phyloP scores from a whole-genome alignment of 1,140 invertebrate genomes.

The Papilio aristodemus region DNA sequence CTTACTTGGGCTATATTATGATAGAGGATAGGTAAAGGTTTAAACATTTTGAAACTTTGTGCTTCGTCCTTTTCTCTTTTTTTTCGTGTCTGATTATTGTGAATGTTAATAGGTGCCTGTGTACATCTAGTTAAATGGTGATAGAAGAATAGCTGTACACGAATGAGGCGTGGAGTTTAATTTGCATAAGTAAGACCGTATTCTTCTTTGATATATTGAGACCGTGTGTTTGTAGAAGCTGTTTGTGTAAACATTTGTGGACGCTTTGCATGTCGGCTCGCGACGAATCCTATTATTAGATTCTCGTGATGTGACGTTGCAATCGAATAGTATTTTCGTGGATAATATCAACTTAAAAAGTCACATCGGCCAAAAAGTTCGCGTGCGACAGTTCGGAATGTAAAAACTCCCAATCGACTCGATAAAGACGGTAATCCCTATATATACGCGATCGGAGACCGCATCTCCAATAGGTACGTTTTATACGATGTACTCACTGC shows the following conservation, averaged over 20 bases:
- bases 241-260: slow-evolving; percentile 1
- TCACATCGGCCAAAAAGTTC: slow-evolving; percentile 50
- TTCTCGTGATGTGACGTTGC: slow-evolving; percentile 10
- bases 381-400: slow-evolving; percentile 57
- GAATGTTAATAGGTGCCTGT: too few species aligned
- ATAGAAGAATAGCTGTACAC: too few species aligned
- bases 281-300: slow-evolving; percentile 13
- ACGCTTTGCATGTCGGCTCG: not conserved
- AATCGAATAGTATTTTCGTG: slow-evolving; percentile 28
- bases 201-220: not conserved
- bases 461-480: slow-evolving; percentile 74
- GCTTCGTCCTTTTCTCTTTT: too few species aligned
- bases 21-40: too few species aligned
- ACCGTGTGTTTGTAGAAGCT: not conserved
- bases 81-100: too few species aligned
- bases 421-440: slow-evolving; percentile 78
- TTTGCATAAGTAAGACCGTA: not conserved
- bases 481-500: slow-evolving; percentile 79
- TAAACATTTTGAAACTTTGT: too few species aligned
- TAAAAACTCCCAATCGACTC: slow-evolving; percentile 72
- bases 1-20: too few species aligned
- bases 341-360: slow-evolving; percentile 56
- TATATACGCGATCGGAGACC: slow-evolving; percentile 68
- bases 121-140: too few species aligned
- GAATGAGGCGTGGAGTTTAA: too few species aligned